Conservation (phyloP, 2,888 invertebrate genomes). For the Plagodis dolabraria region DNA sequence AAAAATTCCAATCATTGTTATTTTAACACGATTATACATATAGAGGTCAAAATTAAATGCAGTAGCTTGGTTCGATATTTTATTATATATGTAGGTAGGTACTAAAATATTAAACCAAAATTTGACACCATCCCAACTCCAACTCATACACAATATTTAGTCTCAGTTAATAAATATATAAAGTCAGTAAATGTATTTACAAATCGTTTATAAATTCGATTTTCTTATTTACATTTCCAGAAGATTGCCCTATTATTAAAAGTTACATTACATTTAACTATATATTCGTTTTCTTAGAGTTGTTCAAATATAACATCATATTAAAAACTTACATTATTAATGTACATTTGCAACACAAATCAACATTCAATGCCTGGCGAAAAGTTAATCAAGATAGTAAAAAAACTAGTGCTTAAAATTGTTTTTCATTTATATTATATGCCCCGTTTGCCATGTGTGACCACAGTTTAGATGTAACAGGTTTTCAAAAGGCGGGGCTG, state of each 20-base stretch:
- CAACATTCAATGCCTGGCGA: too few species aligned
- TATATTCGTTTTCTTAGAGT: background rate
- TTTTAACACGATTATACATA: too few species aligned
- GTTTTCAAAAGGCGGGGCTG: too few species aligned
- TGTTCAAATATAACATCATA: too few species aligned
- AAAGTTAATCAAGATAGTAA: too few species aligned
- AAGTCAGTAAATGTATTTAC: conserved; percentile 42
- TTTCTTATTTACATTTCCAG: conserved; percentile 57
- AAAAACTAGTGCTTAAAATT: too few species aligned
- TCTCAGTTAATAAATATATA: conserved; percentile 25
- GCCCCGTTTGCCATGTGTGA: too few species aligned
- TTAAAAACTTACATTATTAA: too few species aligned
- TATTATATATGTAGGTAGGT: conserved; percentile 47
- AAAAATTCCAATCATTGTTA: too few species aligned
- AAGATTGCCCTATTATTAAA: conserved; percentile 43
- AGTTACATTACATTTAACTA: conserved; percentile 6
- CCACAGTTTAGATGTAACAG: too few species aligned
- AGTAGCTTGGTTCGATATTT: conserved; percentile 55
- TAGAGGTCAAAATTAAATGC: conserved; percentile 22
- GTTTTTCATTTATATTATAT: too few species aligned
- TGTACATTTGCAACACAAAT: too few species aligned
- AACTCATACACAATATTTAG: conserved; percentile 25
- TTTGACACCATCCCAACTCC: conserved; percentile 60
- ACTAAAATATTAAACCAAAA: conserved; percentile 57
- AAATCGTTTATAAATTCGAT: conserved; percentile 52